Conservation (phyloP, 2,797 vertebrate genomes). For the Clarias fuscus region DNA sequence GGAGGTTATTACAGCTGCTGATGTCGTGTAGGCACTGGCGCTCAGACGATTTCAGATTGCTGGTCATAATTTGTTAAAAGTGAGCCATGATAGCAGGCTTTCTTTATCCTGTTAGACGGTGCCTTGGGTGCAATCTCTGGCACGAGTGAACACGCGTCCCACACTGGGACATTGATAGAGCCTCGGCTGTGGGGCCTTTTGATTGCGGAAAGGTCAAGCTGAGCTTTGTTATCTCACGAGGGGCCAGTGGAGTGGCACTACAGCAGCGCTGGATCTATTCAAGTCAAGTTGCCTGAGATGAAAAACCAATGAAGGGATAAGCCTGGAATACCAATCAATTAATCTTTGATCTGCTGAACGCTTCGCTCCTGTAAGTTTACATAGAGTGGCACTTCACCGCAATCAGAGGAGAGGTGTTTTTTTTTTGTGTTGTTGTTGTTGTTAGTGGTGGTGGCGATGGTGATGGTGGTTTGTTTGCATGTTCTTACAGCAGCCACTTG, state of each 20-base stretch:
- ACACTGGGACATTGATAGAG: constrained; percentile 54
- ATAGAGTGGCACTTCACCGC: constrained; percentile 43
- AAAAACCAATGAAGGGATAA: constrained; percentile 39
- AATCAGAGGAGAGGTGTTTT: constrained; percentile 35
- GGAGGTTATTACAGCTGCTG: constrained; percentile 29
- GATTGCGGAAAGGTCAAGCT: constrained; percentile 61
- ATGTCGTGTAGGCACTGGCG: constrained; percentile 13
- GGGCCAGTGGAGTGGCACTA: constrained; percentile 42
- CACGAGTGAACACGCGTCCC: constrained; percentile 28
- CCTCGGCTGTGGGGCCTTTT: constrained; percentile 54
- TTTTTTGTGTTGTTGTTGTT: neutral
- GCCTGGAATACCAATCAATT: constrained; percentile 56
- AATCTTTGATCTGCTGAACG: constrained; percentile 46
- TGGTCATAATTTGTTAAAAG: constrained; percentile 54
- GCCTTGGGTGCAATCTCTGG: constrained; percentile 55
- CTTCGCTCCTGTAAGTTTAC: constrained; percentile 40
- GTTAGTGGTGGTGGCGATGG: neutral
- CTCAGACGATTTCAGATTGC: constrained; percentile 41
- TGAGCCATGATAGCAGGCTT: constrained; percentile 49
- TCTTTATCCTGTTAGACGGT: constrained; percentile 57
- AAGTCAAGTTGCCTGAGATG: constrained; percentile 40
- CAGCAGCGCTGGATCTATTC: constrained; percentile 45
- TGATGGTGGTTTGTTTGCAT: constrained; percentile 19
- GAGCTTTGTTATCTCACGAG: constrained; percentile 55
- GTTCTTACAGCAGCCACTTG: constrained; percentile 31